A percentile compares a stretch with the other conserved stretches of the same genome.
Evolutionary conservation across 2,113 vertebrate species (phyloP).

Genomic region (Oreochromis spilurus): DNA sequence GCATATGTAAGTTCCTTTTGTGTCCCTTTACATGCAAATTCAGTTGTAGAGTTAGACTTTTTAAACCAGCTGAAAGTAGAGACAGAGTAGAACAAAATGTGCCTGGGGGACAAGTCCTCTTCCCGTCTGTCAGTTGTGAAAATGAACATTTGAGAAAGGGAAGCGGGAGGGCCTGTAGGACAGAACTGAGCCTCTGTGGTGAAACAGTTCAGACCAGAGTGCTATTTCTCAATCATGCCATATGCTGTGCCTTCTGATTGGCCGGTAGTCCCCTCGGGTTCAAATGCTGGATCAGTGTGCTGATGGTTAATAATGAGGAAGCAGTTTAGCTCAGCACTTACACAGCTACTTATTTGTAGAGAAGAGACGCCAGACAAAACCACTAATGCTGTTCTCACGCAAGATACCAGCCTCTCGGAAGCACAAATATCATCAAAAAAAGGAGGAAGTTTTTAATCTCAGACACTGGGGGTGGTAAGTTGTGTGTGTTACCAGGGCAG

Average conservation of each 20-base stretch:
- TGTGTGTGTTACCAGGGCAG: not conserved
- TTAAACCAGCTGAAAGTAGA: not conserved
- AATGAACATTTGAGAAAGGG: slow-evolving; percentile 12
- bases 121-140: not conserved
- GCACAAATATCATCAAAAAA: not conserved
- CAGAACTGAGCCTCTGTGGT: slow-evolving; percentile 4
- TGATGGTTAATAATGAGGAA: slow-evolving; percentile 8
- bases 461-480: not conserved
- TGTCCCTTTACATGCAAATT: not conserved
- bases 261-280: not conserved
- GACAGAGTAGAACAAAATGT: not conserved
- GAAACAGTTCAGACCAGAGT: not conserved
- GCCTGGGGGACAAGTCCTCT: not conserved
- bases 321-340: not conserved
- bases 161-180: not conserved
- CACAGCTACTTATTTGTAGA: not conserved
- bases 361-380: not conserved
- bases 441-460: not conserved
- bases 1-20: not conserved
- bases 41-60: not conserved
- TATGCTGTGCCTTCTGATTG: not conserved
- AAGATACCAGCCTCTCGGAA: not conserved
- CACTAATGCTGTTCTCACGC: not conserved
- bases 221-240: not conserved
- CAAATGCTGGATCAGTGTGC: not conserved